These are phyloP conservation scores for Myrmophylax atrothorax DNA, from an alignment of 2,113 vertebrate species.

Conservation along the genomic window DNA sequence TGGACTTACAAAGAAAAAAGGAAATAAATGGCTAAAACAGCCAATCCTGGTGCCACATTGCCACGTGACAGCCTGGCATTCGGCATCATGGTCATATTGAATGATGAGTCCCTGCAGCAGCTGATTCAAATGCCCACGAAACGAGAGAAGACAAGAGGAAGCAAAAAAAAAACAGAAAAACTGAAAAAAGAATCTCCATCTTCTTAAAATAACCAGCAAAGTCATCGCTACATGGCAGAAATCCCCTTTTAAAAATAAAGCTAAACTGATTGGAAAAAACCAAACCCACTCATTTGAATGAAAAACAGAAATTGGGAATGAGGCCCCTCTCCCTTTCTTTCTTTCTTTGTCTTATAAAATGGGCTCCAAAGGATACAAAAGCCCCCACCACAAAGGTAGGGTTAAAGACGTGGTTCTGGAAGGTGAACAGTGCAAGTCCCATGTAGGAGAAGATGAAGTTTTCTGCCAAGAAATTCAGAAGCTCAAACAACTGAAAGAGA, in stretches of 20 bases:
- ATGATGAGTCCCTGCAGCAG: neutral
- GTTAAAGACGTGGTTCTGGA: conserved; percentile 95
- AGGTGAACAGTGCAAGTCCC: conserved; percentile 96
- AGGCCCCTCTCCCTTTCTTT: neutral
- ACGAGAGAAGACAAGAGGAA: neutral
- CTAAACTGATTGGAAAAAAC: neutral
- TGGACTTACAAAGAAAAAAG: neutral
- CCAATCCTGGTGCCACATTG: neutral
- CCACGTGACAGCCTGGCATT: neutral
- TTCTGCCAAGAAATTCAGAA: conserved; percentile 98
- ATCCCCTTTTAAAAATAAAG: conserved; percentile 1
- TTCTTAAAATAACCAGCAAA: conserved; percentile 3
- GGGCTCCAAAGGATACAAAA: conserved; percentile 89
- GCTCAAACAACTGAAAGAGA: conserved; percentile 90
- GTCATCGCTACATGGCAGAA: neutral
- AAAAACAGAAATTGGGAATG: neutral
- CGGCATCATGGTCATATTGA: fast-evolving
- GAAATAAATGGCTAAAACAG: neutral
- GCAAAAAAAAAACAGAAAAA: neutral
- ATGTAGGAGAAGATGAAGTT: conserved; percentile 99
- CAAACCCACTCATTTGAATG: neutral
- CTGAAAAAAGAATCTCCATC: neutral
- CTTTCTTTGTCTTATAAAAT: neutral
- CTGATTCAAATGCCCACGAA: neutral
- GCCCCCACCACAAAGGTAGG: conserved; percentile 92